Evolutionary conservation across 2,797 vertebrate genomes (phyloP), one percentile per base, ranked within the genome.

Genomic region (Cuculus canorus): DNA sequence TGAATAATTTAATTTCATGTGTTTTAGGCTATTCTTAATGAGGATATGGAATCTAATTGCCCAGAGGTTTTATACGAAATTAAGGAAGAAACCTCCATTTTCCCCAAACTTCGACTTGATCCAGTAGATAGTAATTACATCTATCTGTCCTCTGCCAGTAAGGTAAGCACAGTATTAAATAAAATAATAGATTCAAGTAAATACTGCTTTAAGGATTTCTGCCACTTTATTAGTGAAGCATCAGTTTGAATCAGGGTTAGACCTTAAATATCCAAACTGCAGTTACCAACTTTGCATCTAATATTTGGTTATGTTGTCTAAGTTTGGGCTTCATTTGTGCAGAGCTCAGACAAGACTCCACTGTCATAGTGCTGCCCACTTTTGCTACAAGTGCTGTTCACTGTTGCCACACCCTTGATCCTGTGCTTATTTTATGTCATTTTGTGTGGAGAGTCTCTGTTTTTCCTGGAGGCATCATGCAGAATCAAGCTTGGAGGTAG

Each of bases 11-110:
- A 4, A 41, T 97, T 91, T 93, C 15, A 47, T 52, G 54, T 95
- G 72, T 90, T 96, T 53, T 95, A 98, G 98, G 97, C 98, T 96
- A 43, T 97, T 95, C 98, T 98, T 92, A 96, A 97, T 94, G 96
- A 98, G 70, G 95, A 98, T 82, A 97, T 98, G 96, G 96, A 97
- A 59, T 96, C 98, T 63, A 98, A 96, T 96, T 98, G 98, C 86
- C 98, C 98, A 33, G 98, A 98, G 52, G 90, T 98, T 88, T 97
- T 98, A 63, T 98, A 98, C 18, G 98, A 98, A 97, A 98, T 98
- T 87, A 92, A 98, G 96, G 96, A 98, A 95, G 98, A 98, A 96
- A 98, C 97, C 25, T 68, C 98, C 3, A 23, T 98, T 95, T 98
- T 98, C 86, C 97, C 96, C 82, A 98, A 97, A 90, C 98, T 98